phyloP scores from a whole-genome alignment of 1,140 invertebrate species.

The Linepithema humile region DNA sequence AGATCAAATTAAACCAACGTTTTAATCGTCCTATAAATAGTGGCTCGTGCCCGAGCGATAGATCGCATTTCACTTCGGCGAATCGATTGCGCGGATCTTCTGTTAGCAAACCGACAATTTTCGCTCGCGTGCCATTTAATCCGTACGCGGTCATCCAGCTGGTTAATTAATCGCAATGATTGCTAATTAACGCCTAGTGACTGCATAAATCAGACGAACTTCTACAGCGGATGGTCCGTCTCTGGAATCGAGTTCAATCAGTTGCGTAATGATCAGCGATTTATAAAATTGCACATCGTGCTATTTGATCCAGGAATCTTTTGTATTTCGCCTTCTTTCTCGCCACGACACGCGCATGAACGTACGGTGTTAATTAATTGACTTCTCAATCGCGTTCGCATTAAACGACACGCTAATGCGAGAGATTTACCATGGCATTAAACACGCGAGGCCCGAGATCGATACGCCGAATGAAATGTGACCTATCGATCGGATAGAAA shows the following conservation, averaged over 20 bases:
- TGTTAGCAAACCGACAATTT: slow-evolving; percentile 11
- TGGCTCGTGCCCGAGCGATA: background rate
- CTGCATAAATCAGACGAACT: slow-evolving; percentile 18
- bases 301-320: background rate
- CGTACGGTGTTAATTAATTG: slow-evolving; percentile 26
- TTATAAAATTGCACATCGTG: background rate
- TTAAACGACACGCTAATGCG: slow-evolving; percentile 18
- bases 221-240: background rate
- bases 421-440: background rate
- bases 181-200: slow-evolving; percentile 27
- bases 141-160: background rate
- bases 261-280: slow-evolving; percentile 24
- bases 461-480: slow-evolving; percentile 3
- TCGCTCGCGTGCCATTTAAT: slow-evolving; percentile 3
- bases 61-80: slow-evolving; percentile 15
- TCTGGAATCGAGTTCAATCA: slow-evolving; percentile 6
- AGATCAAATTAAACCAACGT: slow-evolving; percentile 5
- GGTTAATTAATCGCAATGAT: slow-evolving; percentile 43
- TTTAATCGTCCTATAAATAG: slow-evolving; percentile 31
- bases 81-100: background rate
- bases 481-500: slow-evolving; percentile 42
- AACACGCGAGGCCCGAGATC: background rate
- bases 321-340: background rate
- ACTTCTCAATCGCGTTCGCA: background rate
- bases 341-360: background rate